Percentiles rank a stretch among this genome's conserved stretches.
Evolutionary conservation across 2,888 invertebrate species (phyloP).

Genomic region (Lasioglossum malachurum): DNA sequence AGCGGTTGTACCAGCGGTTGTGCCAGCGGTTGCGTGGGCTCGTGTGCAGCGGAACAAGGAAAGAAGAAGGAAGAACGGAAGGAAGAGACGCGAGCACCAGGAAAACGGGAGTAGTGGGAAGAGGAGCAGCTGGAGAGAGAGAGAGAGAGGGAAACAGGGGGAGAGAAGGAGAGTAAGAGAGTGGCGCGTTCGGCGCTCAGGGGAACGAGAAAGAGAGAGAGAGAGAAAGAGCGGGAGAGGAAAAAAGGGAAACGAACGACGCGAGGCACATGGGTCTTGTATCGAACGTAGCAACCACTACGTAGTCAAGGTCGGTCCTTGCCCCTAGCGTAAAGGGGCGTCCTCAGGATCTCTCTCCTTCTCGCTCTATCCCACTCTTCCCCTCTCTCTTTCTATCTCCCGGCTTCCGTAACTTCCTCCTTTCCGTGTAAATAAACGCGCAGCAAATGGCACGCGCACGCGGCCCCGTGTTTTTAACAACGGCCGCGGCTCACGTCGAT

Average conservation of each 20-base stretch:
- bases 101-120: slow-evolving; percentile 43
- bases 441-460: background rate
- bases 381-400: background rate
- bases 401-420: slow-evolving; percentile 46
- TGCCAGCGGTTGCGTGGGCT: slow-evolving; percentile 34
- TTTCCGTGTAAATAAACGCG: slow-evolving; percentile 60
- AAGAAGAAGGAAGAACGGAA: slow-evolving; percentile 48
- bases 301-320: slow-evolving; percentile 83
- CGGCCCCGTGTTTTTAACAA: background rate
- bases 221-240: slow-evolving; percentile 42
- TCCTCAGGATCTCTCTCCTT: slow-evolving; percentile 71
- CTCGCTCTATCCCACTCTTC: background rate
- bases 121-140: slow-evolving; percentile 2
- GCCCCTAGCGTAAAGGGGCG: slow-evolving; percentile 77
- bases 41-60: slow-evolving; percentile 34
- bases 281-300: slow-evolving; percentile 80
- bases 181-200: background rate
- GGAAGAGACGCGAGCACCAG: slow-evolving; percentile 27
- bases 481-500: background rate
- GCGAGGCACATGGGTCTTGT: slow-evolving; percentile 74
- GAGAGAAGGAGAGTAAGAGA: background rate
- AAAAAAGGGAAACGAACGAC: slow-evolving; percentile 59
- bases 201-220: background rate
- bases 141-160: background rate
- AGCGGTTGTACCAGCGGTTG: background rate